These are phyloP conservation scores for Zaprionus vittiger DNA, from an alignment of 1,140 invertebrate species.

Conservation along the genomic window DNA sequence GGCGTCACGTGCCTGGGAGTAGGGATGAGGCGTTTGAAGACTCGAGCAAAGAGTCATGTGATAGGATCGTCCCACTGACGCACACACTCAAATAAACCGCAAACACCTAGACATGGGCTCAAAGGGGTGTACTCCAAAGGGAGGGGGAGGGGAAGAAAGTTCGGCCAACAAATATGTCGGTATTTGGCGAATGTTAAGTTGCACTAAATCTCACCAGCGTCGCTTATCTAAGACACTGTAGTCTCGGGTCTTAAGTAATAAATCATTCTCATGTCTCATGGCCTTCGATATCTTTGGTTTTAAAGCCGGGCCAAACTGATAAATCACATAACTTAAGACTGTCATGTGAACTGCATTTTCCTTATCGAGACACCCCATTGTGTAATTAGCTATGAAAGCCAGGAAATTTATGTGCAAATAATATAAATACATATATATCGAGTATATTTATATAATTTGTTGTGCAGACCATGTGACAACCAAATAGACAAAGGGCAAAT, in stretches of 20 bases:
- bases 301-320: constrained; percentile 52
- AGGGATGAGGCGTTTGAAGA: constrained; percentile 14
- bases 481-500: constrained; percentile 27
- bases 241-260: constrained; percentile 47
- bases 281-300: constrained; percentile 45
- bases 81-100: constrained; percentile 64
- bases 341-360: constrained; percentile 61
- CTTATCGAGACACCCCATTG: constrained; percentile 19
- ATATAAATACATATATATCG: background rate
- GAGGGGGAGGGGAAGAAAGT: background rate
- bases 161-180: background rate
- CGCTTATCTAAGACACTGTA: constrained; percentile 49
- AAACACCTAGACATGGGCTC: background rate
- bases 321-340: constrained; percentile 42
- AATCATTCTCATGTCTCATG: constrained; percentile 59
- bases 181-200: constrained; percentile 36
- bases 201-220: constrained; percentile 24
- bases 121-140: background rate
- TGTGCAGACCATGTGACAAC: constrained; percentile 43
- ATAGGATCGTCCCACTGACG: constrained; percentile 60
- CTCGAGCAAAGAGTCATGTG: constrained; percentile 63
- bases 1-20: constrained; percentile 62
- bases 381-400: constrained; percentile 23
- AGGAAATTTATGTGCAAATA: background rate
- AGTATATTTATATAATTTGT: constrained; percentile 2